These are phyloP conservation scores for Drosophila picticornis DNA, from an alignment of 2,888 invertebrate genomes.

Conservation along the genomic window DNA sequence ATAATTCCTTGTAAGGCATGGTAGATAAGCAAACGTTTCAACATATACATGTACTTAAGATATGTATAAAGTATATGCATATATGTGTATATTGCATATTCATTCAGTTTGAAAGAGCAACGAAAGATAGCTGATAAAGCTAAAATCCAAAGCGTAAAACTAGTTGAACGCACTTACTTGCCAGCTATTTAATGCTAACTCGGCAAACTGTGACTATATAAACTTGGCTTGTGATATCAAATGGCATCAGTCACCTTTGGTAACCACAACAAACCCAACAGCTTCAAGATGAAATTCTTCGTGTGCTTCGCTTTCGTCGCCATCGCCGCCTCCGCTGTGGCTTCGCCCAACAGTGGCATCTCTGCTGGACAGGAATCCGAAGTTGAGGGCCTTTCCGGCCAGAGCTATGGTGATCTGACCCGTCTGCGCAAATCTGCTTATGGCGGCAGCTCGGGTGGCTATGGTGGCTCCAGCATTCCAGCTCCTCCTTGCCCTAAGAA, in stretches of 20 bases:
- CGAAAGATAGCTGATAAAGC: conserved; percentile 41
- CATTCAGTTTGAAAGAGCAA: not conserved
- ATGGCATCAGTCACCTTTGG: conserved; percentile 73
- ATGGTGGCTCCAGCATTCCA: conserved; percentile 64
- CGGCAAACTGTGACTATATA: conserved; percentile 67
- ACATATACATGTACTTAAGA: not conserved
- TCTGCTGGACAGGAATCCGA: conserved; percentile 58
- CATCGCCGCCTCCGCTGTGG: conserved; percentile 57
- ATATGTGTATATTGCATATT: not conserved
- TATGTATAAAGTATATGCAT: not conserved
- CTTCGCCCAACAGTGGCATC: conserved; percentile 51
- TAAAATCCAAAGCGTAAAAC: conserved; percentile 26
- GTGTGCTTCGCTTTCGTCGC: conserved; percentile 73
- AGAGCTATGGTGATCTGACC: conserved; percentile 67
- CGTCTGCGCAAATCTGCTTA: conserved; percentile 79
- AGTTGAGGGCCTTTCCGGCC: conserved; percentile 42
- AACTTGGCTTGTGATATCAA: conserved; percentile 23
- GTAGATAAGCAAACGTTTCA: not conserved
- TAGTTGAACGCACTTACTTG: conserved; percentile 58
- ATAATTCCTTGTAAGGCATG: not conserved
- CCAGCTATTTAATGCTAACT: conserved; percentile 54
- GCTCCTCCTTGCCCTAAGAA: conserved; percentile 81
- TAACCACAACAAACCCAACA: conserved; percentile 38
- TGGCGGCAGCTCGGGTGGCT: conserved; percentile 65
- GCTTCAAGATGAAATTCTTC: conserved; percentile 78